phyloP scores from a whole-genome alignment of 2,888 invertebrate genomes.

The Plagiodera versicolora region DNA sequence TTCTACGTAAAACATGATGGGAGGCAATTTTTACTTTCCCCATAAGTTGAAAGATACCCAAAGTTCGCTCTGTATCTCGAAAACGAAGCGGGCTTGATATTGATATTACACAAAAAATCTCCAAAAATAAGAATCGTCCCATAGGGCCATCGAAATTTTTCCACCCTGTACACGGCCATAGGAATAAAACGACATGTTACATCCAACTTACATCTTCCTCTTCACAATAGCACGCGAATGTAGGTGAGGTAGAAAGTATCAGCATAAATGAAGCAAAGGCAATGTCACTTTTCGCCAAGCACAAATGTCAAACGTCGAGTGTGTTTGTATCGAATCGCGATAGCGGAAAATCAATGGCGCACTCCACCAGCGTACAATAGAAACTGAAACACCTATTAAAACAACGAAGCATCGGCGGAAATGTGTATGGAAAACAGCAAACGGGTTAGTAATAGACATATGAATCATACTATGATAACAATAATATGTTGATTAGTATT shows the following conservation, averaged over 20 bases:
- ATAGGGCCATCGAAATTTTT: no score
- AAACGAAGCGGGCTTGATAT: no score
- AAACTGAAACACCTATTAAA: background rate
- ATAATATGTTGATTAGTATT: no score
- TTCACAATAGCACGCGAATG: conserved; percentile 19
- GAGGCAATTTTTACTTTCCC: no score
- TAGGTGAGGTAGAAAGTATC: conserved; percentile 7
- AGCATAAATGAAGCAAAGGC: conserved; percentile 27
- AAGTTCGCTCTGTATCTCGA: no score
- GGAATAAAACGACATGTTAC: background rate
- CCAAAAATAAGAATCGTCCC: no score
- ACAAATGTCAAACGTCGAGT: background rate
- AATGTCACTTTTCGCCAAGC: conserved; percentile 51
- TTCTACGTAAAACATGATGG: no score
- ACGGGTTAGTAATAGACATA: background rate
- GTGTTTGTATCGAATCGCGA: background rate
- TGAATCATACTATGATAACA: no score
- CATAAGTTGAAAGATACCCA: no score
- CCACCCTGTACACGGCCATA: no score
- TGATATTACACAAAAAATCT: no score
- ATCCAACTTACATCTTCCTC: conserved; percentile 8
- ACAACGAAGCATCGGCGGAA: background rate
- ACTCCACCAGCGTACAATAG: background rate
- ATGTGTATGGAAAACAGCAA: background rate
- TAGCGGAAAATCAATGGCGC: background rate